These are phyloP conservation scores for Euspilapteryx auroguttella DNA, from an alignment of 2,888 invertebrate genomes.

Conservation along the genomic window DNA sequence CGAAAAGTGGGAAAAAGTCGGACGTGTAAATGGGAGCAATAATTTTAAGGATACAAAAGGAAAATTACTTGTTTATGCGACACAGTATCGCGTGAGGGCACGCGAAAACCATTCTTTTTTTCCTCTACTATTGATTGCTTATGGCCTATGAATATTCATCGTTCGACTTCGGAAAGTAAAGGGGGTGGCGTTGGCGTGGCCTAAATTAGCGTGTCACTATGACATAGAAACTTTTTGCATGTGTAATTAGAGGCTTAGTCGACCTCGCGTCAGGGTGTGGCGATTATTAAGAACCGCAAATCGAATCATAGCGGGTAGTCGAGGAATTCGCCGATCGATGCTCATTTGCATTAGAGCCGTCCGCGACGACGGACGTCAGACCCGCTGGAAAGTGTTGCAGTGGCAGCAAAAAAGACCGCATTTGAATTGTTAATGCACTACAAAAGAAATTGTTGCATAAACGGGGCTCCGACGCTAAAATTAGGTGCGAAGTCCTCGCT, in stretches of 20 bases:
- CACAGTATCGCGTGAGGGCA: conserved; percentile 55
- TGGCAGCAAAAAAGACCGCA: conserved; percentile 35
- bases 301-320: conserved; percentile 51
- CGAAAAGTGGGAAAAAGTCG: too few relatives aligned
- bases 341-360: conserved; percentile 53
- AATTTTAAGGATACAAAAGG: conserved; percentile 24
- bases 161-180: conserved; percentile 43
- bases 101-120: conserved; percentile 58
- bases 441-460: conserved; percentile 52
- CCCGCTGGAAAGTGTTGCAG: conserved; percentile 51
- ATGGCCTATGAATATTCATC: conserved; percentile 57
- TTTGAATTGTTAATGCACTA: conserved; percentile 52
- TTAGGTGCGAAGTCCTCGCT: conserved; percentile 32
- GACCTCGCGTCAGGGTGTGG: too few relatives aligned
- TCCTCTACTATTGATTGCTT: conserved; percentile 56
- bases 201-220: conserved; percentile 54
- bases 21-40: conserved; percentile 28
- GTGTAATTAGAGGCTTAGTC: neutral
- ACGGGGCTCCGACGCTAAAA: conserved; percentile 30
- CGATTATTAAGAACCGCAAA: neutral
- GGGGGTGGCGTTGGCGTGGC: conserved; percentile 32
- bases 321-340: conserved; percentile 56
- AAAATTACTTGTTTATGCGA: conserved; percentile 58
- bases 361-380: conserved; percentile 45
- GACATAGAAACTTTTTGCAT: conserved; percentile 21